A percentile compares a stretch with the other conserved stretches of the same genome.
Conservation (phyloP, 2,113 vertebrate genomes). For the Collichthys lucidus region DNA sequence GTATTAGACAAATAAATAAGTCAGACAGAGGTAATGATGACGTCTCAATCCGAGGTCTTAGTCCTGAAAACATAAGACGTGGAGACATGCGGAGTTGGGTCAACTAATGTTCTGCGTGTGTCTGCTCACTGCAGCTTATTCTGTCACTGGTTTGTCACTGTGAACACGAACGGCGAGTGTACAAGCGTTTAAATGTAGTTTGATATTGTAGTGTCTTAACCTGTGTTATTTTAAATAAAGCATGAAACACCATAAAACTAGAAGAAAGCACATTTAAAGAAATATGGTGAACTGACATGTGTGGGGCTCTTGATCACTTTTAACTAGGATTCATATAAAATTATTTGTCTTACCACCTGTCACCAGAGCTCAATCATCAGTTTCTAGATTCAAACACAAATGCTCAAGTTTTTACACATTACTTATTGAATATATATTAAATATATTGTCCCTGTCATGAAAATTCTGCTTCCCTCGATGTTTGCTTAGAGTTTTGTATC, state of each 20-base stretch:
- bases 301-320: neutral
- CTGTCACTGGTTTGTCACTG: neutral
- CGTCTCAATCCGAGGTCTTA: neutral
- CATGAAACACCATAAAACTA: neutral
- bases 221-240: neutral
- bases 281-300: neutral
- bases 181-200: neutral
- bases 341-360: neutral
- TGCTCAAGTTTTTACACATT: neutral
- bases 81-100: neutral
- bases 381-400: neutral
- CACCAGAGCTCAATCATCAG: neutral
- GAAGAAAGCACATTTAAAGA: neutral
- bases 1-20: neutral
- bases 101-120: neutral
- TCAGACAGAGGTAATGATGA: neutral
- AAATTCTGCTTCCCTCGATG: no score
- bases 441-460: neutral
- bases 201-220: neutral
- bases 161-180: no score
- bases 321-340: neutral
- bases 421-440: neutral
- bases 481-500: neutral
- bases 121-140: neutral
- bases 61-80: neutral